phyloP scores from a whole-genome alignment of 2,888 invertebrate genomes.

The Liposcelis brunnea region DNA sequence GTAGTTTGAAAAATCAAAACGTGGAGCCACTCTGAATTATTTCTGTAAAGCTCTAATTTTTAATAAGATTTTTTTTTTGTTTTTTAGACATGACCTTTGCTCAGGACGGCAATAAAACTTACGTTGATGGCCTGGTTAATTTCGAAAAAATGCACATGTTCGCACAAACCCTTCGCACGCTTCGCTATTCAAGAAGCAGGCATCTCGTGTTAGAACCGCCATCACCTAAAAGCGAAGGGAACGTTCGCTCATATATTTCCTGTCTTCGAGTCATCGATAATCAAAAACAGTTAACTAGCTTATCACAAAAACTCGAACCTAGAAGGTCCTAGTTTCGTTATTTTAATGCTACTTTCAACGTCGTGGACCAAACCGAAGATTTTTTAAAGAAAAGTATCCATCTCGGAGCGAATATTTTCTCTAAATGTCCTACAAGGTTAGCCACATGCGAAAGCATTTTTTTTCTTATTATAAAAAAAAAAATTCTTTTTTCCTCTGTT shows the following conservation, averaged over 20 bases:
- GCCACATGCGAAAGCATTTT: too few relatives aligned
- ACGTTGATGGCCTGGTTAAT: conserved; percentile 55
- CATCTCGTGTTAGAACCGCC: conserved; percentile 51
- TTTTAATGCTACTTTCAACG: not conserved
- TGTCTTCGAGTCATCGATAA: conserved; percentile 64
- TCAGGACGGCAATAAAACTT: conserved; percentile 73
- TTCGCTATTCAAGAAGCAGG: conserved; percentile 54
- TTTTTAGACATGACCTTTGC: conserved; percentile 53
- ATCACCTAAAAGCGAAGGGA: conserved; percentile 50
- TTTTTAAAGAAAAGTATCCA: too few relatives aligned
- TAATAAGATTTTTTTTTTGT: conserved; percentile 7
- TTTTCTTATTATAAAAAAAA: too few relatives aligned
- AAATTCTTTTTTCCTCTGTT: too few relatives aligned
- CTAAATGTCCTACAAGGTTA: too few relatives aligned
- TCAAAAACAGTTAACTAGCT: conserved; percentile 52
- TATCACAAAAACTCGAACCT: conserved; percentile 63
- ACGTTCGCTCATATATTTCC: conserved; percentile 49
- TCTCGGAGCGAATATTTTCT: too few relatives aligned
- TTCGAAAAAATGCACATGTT: conserved; percentile 86
- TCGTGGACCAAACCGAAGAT: too few relatives aligned
- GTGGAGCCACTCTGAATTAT: too few relatives aligned
- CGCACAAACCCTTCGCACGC: conserved; percentile 60
- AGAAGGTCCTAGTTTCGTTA: conserved; percentile 29
- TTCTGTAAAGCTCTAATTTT: too few relatives aligned
- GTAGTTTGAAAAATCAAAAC: too few relatives aligned